Base-by-base conservation (phyloP, 2,113 vertebrate genomes). In the Cairina moschata region DNA sequence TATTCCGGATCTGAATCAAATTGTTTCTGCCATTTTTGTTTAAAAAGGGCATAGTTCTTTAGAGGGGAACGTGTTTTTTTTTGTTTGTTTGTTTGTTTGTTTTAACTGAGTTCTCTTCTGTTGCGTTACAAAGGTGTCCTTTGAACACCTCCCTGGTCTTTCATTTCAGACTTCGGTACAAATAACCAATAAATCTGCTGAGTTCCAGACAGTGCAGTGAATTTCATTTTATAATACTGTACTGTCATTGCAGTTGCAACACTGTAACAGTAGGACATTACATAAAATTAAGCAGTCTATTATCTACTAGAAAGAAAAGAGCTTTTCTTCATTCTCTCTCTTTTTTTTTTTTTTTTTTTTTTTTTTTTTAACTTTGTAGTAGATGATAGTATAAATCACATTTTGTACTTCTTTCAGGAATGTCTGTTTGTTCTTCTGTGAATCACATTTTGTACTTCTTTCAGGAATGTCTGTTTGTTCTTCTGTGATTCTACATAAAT, bases 361-460 rank as follows among this genome's bases (percentile, higher is more conserved):
- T 20, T 32, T 5, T 44, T 20, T 14, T 4, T 4, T 17, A 36
- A 25, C 58, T 95, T 90, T 83, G 9, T 44, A 52, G 10, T 59
- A 84, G 88, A 34, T 65, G 69, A 55, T 66, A 91, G 79, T 81
- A 86, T 48, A 85, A 86, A 77, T 75, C 85, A 52, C n/a, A n/a
- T n/a, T n/a, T n/a, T n/a, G n/a, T n/a, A n/a, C n/a, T n/a, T n/a
- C n/a, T n/a, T n/a, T n/a, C n/a, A n/a, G n/a, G n/a, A n/a, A n/a
- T n/a, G n/a, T n/a, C n/a, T n/a, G n/a, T n/a, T n/a, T n/a, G n/a
- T n/a, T n/a, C n/a, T n/a, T n/a, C n/a, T n/a, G n/a, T n/a, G n/a
- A n/a, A n/a, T n/a, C n/a, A n/a, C 8, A 79, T 50, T 89, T 83
- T 94, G 28, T 63, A 65, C 86, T 94, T 89, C 60, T 31, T 96